A percentile compares a stretch with the other conserved stretches of the same genome.
These are phyloP conservation scores for Fundulus diaphanus DNA, from an alignment of 2,797 vertebrate species.

Conservation along the genomic window DNA sequence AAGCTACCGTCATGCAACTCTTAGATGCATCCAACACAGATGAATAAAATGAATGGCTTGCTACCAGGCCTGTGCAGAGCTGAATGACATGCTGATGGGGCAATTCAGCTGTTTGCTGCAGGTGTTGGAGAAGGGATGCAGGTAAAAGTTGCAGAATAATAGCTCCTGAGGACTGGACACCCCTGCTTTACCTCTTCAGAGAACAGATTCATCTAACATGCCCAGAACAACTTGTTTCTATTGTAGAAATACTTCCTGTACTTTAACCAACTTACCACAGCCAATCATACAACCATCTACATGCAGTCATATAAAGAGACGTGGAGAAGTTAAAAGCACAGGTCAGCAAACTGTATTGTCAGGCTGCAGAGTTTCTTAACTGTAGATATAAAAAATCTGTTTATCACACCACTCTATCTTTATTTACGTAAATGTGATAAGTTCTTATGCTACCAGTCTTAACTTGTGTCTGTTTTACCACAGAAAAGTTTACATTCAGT, in stretches of 20 bases:
- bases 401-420: slow-evolving; percentile 37
- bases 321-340: slow-evolving; percentile 46
- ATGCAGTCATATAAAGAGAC: slow-evolving; percentile 21
- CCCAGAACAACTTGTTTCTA: slow-evolving; percentile 72
- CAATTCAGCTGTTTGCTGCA: background rate
- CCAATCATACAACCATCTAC: slow-evolving; percentile 27
- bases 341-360: slow-evolving; percentile 68
- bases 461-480: too few relatives aligned
- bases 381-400: background rate
- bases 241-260: slow-evolving; percentile 75
- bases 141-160: background rate
- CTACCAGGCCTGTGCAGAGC: background rate
- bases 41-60: background rate
- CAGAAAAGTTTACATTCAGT: too few relatives aligned
- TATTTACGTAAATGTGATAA: background rate
- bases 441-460: too few relatives aligned
- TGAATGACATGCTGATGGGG: background rate
- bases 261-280: slow-evolving; percentile 65
- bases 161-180: too few relatives aligned
- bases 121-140: background rate
- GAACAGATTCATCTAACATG: slow-evolving; percentile 63
- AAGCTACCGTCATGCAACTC: background rate
- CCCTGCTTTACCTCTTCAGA: slow-evolving; percentile 53
- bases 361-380: slow-evolving; percentile 43
- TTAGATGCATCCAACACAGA: background rate